Percentiles rank a stretch among this genome's conserved stretches.
Evolutionary conservation across 2,113 vertebrate genomes (phyloP).

Genomic region (Baryphthengus martii): DNA sequence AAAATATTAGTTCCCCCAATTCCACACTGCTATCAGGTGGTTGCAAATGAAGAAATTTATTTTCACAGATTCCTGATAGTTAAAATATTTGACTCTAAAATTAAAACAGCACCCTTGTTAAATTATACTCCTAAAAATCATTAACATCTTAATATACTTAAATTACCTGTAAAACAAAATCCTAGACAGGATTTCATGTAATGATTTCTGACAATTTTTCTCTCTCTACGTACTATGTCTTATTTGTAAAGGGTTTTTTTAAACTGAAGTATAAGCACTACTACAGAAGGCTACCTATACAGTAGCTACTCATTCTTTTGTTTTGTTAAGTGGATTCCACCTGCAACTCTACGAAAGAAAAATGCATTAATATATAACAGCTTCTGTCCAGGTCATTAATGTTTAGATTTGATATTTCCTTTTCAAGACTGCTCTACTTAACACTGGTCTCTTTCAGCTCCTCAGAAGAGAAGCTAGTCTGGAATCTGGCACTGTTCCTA

Average conservation of each 20-base stretch:
- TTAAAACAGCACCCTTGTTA: background rate
- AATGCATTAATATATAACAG: background rate
- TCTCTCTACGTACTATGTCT: background rate
- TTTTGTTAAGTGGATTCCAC: background rate
- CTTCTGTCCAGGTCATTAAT: background rate
- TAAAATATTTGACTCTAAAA: background rate
- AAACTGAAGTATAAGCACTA: background rate
- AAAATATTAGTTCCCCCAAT: background rate
- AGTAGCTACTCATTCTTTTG: background rate
- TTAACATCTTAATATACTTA: background rate
- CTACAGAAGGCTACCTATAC: background rate
- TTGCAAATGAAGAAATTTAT: background rate
- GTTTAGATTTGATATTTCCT: background rate
- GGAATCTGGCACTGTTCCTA: constrained; percentile 30
- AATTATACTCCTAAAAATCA: background rate
- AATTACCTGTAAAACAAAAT: background rate
- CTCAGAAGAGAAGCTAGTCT: background rate
- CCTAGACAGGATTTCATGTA: background rate
- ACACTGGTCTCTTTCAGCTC: background rate
- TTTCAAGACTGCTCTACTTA: constrained; percentile 8
- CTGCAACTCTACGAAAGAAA: background rate
- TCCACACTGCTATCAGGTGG: background rate
- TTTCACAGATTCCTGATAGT: background rate
- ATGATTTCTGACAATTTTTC: background rate
- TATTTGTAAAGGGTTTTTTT: background rate